phyloP scores from a whole-genome alignment of 1,140 invertebrate species.

The Paracyclopina nana region DNA sequence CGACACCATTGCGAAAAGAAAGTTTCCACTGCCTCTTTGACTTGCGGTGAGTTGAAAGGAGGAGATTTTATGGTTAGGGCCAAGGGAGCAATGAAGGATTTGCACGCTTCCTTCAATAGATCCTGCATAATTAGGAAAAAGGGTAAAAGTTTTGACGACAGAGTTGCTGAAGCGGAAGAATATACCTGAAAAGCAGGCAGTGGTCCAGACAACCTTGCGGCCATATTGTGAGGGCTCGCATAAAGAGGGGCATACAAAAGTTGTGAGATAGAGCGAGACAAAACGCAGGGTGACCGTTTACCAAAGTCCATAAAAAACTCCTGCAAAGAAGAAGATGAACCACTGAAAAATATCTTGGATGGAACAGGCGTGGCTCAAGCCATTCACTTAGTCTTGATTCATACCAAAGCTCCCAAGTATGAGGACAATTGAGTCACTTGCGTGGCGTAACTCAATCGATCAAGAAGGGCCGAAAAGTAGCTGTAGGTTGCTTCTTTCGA shows the following conservation, averaged over 20 bases:
- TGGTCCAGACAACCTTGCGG: slow-evolving; percentile 31
- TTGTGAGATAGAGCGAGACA: slow-evolving; percentile 79
- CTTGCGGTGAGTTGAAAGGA: slow-evolving; percentile 29
- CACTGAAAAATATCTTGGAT: no score
- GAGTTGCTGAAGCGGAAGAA: no score
- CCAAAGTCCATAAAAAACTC: slow-evolving; percentile 88
- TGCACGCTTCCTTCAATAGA: slow-evolving; percentile 59
- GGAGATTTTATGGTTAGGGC: slow-evolving; percentile 46
- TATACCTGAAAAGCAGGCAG: no score
- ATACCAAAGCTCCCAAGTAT: slow-evolving; percentile 19
- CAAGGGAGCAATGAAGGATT: slow-evolving; percentile 68
- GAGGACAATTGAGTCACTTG: background rate
- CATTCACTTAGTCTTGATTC: no score
- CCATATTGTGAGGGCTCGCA: slow-evolving; percentile 30
- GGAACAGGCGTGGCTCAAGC: no score
- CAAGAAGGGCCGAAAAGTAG: background rate
- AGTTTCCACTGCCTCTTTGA: background rate
- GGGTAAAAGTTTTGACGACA: no score
- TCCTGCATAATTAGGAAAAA: no score
- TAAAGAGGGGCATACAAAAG: slow-evolving; percentile 45
- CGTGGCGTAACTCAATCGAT: background rate
- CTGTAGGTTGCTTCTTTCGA: slow-evolving; percentile 18
- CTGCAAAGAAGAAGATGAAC: no score
- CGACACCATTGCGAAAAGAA: slow-evolving; percentile 6
- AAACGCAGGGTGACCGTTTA: slow-evolving; percentile 63